Percentiles rank a stretch among this genome's conserved stretches.
These are phyloP conservation scores for Pheosia gnoma DNA, from an alignment of 2,888 invertebrate species.

Conservation along the genomic window DNA sequence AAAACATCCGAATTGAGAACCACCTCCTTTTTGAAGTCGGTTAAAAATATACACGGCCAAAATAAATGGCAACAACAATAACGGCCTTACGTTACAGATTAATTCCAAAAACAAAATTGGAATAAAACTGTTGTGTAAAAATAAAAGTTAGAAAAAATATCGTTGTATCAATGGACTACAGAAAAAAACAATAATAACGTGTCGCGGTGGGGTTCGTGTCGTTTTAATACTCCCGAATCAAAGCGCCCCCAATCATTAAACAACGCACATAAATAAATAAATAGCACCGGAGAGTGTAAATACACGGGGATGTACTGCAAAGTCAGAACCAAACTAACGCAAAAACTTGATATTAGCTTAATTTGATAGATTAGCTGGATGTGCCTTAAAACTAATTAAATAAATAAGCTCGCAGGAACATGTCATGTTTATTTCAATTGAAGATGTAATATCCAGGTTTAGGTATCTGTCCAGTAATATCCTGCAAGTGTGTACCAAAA, in stretches of 20 bases:
- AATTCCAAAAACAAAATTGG: too few species aligned
- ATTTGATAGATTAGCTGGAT: conserved; percentile 22
- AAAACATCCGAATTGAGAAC: too few species aligned
- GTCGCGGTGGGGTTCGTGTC: conserved; percentile 43
- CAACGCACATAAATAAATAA: conserved; percentile 75
- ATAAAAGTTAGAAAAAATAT: conserved; percentile 19
- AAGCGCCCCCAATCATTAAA: conserved; percentile 76
- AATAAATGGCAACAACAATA: too few species aligned
- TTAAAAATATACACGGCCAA: too few species aligned
- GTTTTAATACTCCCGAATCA: conserved; percentile 71
- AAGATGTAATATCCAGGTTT: too few species aligned
- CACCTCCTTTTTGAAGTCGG: too few species aligned
- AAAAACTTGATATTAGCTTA: conserved; percentile 24
- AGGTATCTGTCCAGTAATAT: too few species aligned
- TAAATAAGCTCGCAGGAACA: not conserved
- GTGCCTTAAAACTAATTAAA: not conserved
- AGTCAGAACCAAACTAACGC: conserved; percentile 24
- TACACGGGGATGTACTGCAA: conserved; percentile 63
- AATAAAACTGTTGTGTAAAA: not conserved
- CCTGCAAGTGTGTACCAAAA: too few species aligned
- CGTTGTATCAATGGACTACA: conserved; percentile 45
- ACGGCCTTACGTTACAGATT: too few species aligned
- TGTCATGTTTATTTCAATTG: not conserved
- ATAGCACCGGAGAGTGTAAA: conserved; percentile 60
- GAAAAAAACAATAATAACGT: conserved; percentile 47